Percentiles rank a stretch among this genome's conserved stretches.
Evolutionary conservation across 2,888 invertebrate genomes (phyloP).

Genomic region (Lasioglossum malachurum): DNA sequence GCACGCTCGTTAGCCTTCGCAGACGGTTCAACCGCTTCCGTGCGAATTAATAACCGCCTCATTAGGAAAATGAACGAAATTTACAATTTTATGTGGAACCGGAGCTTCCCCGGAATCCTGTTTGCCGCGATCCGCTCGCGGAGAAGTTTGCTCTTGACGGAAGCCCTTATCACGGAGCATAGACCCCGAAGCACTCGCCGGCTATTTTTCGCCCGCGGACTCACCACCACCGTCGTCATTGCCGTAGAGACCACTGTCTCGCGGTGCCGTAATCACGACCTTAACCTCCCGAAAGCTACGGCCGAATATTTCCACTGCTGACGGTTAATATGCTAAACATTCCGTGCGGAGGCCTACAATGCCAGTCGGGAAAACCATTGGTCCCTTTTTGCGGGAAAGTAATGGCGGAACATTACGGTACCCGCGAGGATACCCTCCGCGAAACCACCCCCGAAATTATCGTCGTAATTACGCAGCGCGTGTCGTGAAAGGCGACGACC

Average conservation of each 20-base stretch:
- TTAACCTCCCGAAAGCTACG: conserved; percentile 62
- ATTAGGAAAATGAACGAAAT: conserved; percentile 20
- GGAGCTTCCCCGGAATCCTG: background rate
- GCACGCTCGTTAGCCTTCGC: background rate
- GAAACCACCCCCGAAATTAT: conserved; percentile 76
- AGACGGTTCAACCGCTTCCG: background rate
- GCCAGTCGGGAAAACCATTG: conserved; percentile 50
- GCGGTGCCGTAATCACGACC: conserved; percentile 65
- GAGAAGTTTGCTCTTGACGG: conserved; percentile 16
- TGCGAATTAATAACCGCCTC: conserved; percentile 4
- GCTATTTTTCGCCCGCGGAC: conserved; percentile 50
- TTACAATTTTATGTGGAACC: background rate
- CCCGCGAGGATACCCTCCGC: conserved; percentile 71
- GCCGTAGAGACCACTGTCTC: conserved; percentile 34
- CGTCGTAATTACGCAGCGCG: conserved; percentile 78
- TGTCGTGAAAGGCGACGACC: conserved; percentile 50
- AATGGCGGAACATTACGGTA: conserved; percentile 78
- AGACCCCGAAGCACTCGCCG: conserved; percentile 36
- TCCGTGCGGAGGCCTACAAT: conserved; percentile 75
- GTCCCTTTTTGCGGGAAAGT: conserved; percentile 77
- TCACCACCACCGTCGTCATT: background rate
- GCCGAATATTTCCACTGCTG: conserved; percentile 62
- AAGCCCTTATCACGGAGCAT: conserved; percentile 47
- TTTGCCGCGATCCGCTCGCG: conserved; percentile 4
- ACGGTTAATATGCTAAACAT: conserved; percentile 76